Evolutionary conservation across 2,888 invertebrate genomes (phyloP).

Genomic region (Isoperla grammatica): DNA sequence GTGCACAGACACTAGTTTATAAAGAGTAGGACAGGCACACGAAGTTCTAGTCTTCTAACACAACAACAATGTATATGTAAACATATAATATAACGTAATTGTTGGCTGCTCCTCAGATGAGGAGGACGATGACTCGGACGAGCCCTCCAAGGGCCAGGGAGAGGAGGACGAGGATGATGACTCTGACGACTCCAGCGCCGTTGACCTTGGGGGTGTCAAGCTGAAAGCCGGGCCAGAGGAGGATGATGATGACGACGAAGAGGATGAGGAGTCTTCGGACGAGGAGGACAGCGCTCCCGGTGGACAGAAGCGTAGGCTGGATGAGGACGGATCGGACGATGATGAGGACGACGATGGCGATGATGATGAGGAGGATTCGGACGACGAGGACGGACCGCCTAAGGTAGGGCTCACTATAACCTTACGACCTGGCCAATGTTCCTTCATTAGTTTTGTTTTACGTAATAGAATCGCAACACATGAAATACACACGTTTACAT

Average conservation of each 20-base stretch:
- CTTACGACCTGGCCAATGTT: too few relatives aligned
- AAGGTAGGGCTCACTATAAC: too few relatives aligned
- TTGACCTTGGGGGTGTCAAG: neutral
- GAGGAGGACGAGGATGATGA: conserved; percentile 6
- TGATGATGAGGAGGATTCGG: neutral
- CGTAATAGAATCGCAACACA: too few relatives aligned
- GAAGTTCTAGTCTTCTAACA: too few relatives aligned
- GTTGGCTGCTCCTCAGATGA: too few relatives aligned
- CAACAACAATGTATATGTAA: too few relatives aligned
- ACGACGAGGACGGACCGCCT: neutral
- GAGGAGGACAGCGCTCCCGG: neutral
- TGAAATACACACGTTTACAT: too few relatives aligned
- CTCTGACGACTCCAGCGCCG: neutral
- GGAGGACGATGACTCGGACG: conserved; percentile 3
- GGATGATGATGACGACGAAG: conserved; percentile 1
- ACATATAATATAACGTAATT: too few relatives aligned
- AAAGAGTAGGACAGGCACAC: too few relatives aligned
- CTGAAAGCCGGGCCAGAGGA: neutral
- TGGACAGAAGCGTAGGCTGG: neutral
- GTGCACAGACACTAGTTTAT: too few relatives aligned
- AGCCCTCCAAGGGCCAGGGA: neutral
- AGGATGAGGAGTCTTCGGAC: neutral
- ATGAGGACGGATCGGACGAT: neutral
- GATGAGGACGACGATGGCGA: conserved; percentile 5
- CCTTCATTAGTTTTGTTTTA: too few relatives aligned